Conservation (phyloP, 2,113 vertebrate species). For the Ammodramus savannarum region DNA sequence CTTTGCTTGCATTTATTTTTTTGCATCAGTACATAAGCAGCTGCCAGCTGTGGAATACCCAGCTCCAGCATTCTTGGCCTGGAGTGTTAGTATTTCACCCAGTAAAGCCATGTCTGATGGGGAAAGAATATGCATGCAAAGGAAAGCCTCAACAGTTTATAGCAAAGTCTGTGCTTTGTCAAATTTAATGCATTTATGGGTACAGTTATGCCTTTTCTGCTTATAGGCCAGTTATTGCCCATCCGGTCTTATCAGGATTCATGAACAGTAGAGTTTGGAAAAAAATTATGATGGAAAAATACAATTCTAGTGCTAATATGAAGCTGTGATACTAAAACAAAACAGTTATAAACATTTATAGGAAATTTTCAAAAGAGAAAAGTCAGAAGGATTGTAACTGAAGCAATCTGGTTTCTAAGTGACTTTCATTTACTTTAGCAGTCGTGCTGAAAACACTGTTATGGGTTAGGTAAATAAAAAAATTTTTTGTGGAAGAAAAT, state of each 20-base stretch:
- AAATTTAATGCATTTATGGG: not conserved
- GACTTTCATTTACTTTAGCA: not conserved
- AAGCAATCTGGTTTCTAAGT: not conserved
- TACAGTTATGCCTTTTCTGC: not conserved
- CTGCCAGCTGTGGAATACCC: not conserved
- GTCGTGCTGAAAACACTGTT: not conserved
- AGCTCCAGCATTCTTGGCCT: not conserved
- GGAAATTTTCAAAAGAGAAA: not conserved
- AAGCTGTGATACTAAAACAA: not conserved
- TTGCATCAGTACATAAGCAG: not conserved
- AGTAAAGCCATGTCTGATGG: not conserved
- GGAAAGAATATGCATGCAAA: not conserved
- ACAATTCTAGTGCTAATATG: not conserved
- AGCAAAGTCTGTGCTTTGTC: not conserved
- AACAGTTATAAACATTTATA: not conserved
- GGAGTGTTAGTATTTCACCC: not conserved
- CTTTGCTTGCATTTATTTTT: not conserved
- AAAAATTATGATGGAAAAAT: not conserved
- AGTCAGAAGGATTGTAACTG: not conserved
- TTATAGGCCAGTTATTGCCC: not conserved
- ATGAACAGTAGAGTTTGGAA: not conserved
- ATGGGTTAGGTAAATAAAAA: not conserved
- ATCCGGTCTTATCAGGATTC: not conserved
- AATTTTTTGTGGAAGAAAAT: not conserved
- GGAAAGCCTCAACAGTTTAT: not conserved